These are phyloP conservation scores for Rhynchophorus ferrugineus DNA, from an alignment of 1,140 invertebrate genomes.

Conservation along the genomic window DNA sequence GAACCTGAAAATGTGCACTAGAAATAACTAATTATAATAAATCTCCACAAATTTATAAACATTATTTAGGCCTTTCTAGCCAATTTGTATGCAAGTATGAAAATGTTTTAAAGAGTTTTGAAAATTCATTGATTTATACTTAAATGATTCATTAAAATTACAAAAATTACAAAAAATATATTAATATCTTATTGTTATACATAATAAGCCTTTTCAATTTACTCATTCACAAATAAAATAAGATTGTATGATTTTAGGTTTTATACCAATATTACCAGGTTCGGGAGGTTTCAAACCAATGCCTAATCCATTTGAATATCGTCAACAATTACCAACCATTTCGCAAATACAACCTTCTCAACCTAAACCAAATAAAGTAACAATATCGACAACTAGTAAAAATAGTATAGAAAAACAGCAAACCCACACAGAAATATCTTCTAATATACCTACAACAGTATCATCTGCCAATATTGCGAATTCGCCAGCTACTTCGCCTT, in stretches of 20 bases:
- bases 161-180: too few relatives aligned
- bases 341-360: neutral
- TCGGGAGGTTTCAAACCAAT: slow-evolving; percentile 65
- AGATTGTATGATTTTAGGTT: slow-evolving; percentile 42
- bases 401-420: neutral
- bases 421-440: neutral
- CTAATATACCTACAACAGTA: neutral
- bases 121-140: too few relatives aligned
- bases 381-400: neutral
- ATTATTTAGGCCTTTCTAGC: slow-evolving; percentile 33
- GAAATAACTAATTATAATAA: neutral
- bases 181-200: neutral
- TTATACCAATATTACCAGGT: slow-evolving; percentile 60
- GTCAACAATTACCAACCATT: slow-evolving; percentile 1
- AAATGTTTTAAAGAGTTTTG: too few relatives aligned
- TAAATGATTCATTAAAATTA: too few relatives aligned
- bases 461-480: neutral
- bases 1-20: neutral
- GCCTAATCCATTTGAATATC: slow-evolving; percentile 19
- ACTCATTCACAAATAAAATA: neutral
- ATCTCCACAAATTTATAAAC: neutral
- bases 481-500: neutral
- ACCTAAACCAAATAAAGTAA: slow-evolving; percentile 1
- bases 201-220: neutral
- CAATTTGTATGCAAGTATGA: too few relatives aligned